phyloP scores from a whole-genome alignment of 2,113 vertebrate species.

The Pomatorhinus ruficollis region DNA sequence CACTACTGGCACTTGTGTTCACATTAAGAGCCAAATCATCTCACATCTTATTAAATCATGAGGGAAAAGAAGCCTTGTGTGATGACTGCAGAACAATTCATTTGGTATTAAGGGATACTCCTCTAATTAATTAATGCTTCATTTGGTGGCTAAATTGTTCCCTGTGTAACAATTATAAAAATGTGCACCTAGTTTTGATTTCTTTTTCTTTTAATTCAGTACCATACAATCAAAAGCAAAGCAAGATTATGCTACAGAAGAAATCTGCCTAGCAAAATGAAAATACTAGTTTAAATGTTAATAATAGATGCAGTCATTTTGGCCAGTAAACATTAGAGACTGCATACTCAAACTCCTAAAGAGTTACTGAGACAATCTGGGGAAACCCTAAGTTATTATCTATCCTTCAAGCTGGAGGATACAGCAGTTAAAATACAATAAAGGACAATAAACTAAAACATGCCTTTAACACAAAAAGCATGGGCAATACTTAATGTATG shows the following conservation, averaged over 20 bases:
- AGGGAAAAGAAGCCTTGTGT: background rate
- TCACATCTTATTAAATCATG: background rate
- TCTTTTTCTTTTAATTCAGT: background rate
- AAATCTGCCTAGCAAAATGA: background rate
- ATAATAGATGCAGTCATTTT: background rate
- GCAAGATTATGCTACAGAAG: background rate
- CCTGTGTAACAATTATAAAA: background rate
- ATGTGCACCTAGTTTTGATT: background rate
- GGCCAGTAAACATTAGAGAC: background rate
- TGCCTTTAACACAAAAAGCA: background rate
- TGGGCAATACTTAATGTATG: background rate
- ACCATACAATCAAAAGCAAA: background rate
- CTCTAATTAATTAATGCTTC: background rate
- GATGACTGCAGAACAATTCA: background rate
- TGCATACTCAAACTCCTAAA: background rate
- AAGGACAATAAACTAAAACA: background rate
- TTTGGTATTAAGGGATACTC: background rate
- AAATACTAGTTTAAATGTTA: background rate
- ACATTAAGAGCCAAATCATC: background rate
- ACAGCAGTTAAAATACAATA: background rate
- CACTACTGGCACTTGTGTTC: background rate
- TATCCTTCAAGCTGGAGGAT: background rate
- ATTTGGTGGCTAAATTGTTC: background rate
- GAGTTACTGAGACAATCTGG: background rate
- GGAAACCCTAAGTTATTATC: background rate